Evolutionary conservation across 2,113 vertebrate species (phyloP), one percentile per base, ranked within the genome.

Genomic region (Calypte anna): DNA sequence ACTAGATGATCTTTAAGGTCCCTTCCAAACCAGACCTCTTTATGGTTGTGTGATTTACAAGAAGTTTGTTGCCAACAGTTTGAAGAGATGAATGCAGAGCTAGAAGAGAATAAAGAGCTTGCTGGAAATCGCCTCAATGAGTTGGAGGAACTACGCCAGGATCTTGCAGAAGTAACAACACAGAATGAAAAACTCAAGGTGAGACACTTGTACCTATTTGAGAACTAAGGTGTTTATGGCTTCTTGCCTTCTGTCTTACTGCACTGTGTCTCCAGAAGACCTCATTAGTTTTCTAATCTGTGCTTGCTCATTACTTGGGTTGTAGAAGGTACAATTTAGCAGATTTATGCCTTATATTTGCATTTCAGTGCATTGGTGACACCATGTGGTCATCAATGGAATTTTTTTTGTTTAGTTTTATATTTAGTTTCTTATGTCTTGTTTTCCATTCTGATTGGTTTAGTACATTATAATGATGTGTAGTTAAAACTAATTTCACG

Each of bases 11-110:
- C 46, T 48, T 21, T 48, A 48, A 48, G 46, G 46, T 48, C 46
- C 46, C 46, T 48, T 48, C 18, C 44, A 46, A 46, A 7, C 44
- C 44, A 46, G 7, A 46, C 44, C 18, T 46, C 17, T 44, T 19
- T 46, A 46, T 46, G 40, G 40, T 40, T 40, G 11, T 40, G 40
- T 40, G 19, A 44, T 58, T 89, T 87, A 89, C 21, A 70, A 84
- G 55, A 6, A 33, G 3, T 77, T 74, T 93, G 30, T 94, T 30
- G 64, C 74, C 44, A 57, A 93, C 84, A 98, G 99, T 99, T 99
- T 98, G 99, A 99, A 92, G 99, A 99, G 96, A 99, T 99, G 99
- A 99, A 99, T 93, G 99, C 98, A 23, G 99, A 99, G 92, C 96
- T 99, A 87, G 99, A 99, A 92, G 99, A 99, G 97, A 99, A 99